A percentile compares a stretch with the other conserved stretches of the same genome.
Conservation (phyloP, 2,113 vertebrate species). For the Pipra filicauda region DNA sequence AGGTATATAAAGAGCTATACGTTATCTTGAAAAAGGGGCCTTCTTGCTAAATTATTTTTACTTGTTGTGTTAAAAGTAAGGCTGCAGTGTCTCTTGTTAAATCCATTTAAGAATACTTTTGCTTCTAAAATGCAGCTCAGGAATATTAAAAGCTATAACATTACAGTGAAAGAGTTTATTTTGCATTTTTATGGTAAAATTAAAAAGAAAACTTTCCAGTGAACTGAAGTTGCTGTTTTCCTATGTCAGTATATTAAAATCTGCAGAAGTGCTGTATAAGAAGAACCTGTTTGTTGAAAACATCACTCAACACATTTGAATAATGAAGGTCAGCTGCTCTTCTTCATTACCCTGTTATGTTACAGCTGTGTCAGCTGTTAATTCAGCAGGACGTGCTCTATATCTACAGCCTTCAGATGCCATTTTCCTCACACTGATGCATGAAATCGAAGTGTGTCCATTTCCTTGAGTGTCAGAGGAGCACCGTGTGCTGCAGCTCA, state of each 20-base stretch:
- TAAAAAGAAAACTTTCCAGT: conserved; percentile 65
- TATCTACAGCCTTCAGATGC: background rate
- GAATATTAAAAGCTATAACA: conserved; percentile 49
- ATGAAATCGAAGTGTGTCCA: background rate
- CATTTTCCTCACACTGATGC: background rate
- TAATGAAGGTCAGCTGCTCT: background rate
- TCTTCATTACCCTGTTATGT: background rate
- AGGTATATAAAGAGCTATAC: conserved; percentile 10
- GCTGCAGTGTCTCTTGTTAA: conserved; percentile 55
- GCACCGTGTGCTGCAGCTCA: background rate
- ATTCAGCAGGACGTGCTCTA: background rate
- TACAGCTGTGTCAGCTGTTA: background rate
- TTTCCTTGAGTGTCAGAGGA: background rate
- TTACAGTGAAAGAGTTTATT: conserved; percentile 51
- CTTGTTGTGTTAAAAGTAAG: conserved; percentile 35
- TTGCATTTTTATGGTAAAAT: conserved; percentile 73
- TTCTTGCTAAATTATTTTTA: conserved; percentile 74
- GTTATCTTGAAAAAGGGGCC: conserved; percentile 58
- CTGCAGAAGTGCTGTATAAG: background rate
- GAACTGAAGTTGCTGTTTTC: conserved; percentile 42
- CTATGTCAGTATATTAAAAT: conserved; percentile 39
- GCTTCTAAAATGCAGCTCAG: conserved; percentile 66
- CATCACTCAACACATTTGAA: background rate
- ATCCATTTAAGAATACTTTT: conserved; percentile 41
- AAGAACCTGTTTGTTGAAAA: background rate